Conservation (phyloP, 2,113 vertebrate genomes). For the Nothoprocta perdicaria region DNA sequence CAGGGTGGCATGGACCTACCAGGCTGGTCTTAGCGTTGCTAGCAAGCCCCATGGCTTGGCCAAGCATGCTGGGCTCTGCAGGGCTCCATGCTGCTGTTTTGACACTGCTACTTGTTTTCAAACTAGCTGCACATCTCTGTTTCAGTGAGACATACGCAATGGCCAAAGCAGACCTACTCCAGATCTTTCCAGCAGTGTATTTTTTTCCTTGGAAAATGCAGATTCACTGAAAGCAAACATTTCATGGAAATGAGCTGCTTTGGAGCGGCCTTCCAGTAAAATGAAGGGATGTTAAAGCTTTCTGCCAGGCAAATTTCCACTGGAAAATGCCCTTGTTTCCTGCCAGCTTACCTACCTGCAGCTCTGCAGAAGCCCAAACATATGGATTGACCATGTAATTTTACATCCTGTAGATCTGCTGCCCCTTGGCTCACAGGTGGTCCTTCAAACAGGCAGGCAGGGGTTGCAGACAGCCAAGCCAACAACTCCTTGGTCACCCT, state of each 20-base stretch:
- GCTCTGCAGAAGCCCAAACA: not conserved
- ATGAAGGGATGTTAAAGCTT: not conserved
- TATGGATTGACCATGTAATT: not conserved
- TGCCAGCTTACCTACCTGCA: not conserved
- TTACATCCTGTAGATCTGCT: not conserved
- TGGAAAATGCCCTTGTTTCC: not conserved
- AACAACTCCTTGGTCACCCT: not conserved
- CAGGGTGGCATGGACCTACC: accelerated
- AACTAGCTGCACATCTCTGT: not conserved
- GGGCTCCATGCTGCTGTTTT: not conserved
- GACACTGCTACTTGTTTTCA: not conserved
- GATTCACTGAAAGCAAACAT: not conserved
- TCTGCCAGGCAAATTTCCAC: not conserved
- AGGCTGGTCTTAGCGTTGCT: not conserved
- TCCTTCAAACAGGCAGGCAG: not conserved
- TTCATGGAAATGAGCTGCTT: not conserved
- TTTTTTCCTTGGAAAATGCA: not conserved
- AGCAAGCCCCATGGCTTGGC: not conserved
- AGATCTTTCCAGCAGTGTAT: not conserved
- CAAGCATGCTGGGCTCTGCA: not conserved
- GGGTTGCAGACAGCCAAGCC: not conserved
- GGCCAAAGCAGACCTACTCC: not conserved
- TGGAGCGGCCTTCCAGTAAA: not conserved
- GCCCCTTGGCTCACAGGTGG: too few relatives aligned
- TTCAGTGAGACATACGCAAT: not conserved